Evolutionary conservation across 2,113 vertebrate genomes (phyloP), one percentile per base, ranked within the genome.

Genomic region (Nettapus auritus): DNA sequence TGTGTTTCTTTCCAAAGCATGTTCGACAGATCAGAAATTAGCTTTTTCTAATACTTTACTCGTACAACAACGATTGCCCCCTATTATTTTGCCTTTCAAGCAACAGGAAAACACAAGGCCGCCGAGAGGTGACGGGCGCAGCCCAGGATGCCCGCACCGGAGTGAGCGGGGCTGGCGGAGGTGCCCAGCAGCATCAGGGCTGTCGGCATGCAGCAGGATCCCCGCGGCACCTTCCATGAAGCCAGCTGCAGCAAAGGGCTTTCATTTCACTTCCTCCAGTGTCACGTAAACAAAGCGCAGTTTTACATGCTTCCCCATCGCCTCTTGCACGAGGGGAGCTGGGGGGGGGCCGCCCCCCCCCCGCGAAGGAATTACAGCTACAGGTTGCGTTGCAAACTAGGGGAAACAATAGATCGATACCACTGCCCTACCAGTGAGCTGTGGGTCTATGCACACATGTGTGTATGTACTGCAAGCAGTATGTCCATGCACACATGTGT

Each of bases 351-450:
- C n/a, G n/a, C n/a, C n/a, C n/a, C n/a, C n/a, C n/a, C n/a, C n/a
- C n/a, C n/a, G n/a, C n/a, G n/a, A n/a, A n/a, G 46, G 64, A 36
- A 69, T 92, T 96, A 94, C 42, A 94, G 93, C 88, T 76, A 96
- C 76, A 88, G 94, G 93, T 96, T 93, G 94, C 63, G 1, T 2
- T n/a, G n/a, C 8, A 50, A 83, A 91, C 89, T 92, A 83, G 0
- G 44, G n/a, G 14, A 23, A 92, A 56, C 82, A 82, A 67, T 8
- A 77, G 53, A 23, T 8, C 44, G 2, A 91, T 31, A 36, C 57
- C 79, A 17, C n/a, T 8, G 40, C 62, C 79, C 0, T 6, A 3
- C 1, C 23, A 31, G 48, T 67, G 16, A 23, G 34, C 57, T 1
- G 78, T 42, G 11, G 4, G 3, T 50, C 46, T 0, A 1, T 0